Conservation (phyloP, 2,797 vertebrate species). For the Tamandua tetradactyla region DNA sequence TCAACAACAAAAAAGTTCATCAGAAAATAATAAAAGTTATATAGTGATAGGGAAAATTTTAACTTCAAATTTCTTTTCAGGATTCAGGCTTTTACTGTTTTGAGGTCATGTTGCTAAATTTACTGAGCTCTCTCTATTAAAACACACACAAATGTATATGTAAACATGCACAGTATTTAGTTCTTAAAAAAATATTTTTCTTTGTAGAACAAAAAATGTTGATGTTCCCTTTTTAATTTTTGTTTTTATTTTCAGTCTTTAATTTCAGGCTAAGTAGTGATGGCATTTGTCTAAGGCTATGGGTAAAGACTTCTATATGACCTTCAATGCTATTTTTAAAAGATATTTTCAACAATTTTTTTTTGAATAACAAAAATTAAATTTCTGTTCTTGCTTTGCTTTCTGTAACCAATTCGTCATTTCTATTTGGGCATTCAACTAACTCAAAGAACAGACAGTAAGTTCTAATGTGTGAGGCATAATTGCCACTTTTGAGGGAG, state of each 20-base stretch:
- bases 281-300: background rate
- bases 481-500: background rate
- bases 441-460: background rate
- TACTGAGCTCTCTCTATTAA: background rate
- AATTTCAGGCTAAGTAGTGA: background rate
- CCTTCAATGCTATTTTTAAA: background rate
- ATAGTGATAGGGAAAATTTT: background rate
- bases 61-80: conserved; percentile 16
- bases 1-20: background rate
- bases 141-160: background rate
- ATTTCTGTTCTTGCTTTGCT: background rate
- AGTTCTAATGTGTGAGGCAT: background rate
- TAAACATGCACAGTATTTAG: background rate
- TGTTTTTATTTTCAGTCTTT: background rate
- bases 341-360: background rate
- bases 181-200: background rate
- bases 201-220: background rate
- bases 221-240: background rate
- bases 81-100: background rate
- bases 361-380: background rate
- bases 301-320: background rate
- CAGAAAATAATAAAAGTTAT: background rate
- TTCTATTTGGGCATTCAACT: background rate
- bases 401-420: background rate
- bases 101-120: background rate